Evolutionary conservation across 2,888 invertebrate species (phyloP).

Genomic region (Nymphalis urticae): DNA sequence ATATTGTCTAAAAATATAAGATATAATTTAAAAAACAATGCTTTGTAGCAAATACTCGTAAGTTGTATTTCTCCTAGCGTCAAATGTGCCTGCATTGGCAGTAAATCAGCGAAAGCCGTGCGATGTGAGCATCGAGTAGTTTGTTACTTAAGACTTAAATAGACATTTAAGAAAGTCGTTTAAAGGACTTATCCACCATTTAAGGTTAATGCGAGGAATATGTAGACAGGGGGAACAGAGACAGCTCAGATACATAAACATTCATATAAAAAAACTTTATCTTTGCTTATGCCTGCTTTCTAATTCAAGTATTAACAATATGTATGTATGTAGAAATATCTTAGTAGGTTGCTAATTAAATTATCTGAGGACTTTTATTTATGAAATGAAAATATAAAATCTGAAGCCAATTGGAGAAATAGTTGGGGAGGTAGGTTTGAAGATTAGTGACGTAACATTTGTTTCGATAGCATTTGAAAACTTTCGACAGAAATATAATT

Average conservation of each 20-base stretch:
- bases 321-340: not conserved
- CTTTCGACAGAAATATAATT: no score
- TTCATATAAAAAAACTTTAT: slow-evolving; percentile 15
- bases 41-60: slow-evolving; percentile 5
- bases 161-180: slow-evolving; percentile 40
- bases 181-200: slow-evolving; percentile 36
- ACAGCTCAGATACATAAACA: slow-evolving; percentile 18
- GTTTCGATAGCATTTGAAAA: no score
- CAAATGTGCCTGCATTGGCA: slow-evolving; percentile 23
- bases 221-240: slow-evolving; percentile 29
- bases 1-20: no score
- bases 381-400: no score
- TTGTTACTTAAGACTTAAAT: slow-evolving; percentile 39
- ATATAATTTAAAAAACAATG: slow-evolving; percentile 4
- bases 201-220: slow-evolving; percentile 33
- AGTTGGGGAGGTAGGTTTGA: no score
- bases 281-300: slow-evolving; percentile 10
- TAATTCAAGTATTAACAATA: slow-evolving; percentile 2
- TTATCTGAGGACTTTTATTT: no score
- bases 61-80: slow-evolving; percentile 29
- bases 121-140: slow-evolving; percentile 31
- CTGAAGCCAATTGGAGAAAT: no score
- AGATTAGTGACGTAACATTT: no score
- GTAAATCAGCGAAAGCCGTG: slow-evolving; percentile 38
- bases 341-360: no score